Evolutionary conservation across 2,888 invertebrate genomes (phyloP).

Genomic region (Cheilosia variabilis): DNA sequence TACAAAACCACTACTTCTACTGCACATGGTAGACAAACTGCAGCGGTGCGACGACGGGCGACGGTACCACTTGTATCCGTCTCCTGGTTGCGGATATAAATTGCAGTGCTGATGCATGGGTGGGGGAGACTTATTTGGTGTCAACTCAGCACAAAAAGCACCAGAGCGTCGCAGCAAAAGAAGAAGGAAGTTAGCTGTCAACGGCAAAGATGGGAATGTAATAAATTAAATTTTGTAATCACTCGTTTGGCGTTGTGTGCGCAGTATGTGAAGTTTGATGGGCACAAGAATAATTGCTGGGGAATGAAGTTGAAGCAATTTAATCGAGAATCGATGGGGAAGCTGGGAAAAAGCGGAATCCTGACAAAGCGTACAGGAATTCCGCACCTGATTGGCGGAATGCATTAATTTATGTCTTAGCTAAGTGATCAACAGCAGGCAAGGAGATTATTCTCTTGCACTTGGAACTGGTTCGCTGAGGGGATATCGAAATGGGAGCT

Average conservation of each 20-base stretch:
- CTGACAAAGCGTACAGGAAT: neutral
- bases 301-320: constrained; percentile 42
- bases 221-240: constrained; percentile 72
- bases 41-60: constrained; percentile 17
- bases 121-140: neutral
- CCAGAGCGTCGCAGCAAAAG: constrained; percentile 13
- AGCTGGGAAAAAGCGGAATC: constrained; percentile 4
- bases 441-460: neutral
- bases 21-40: constrained; percentile 47
- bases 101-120: neutral
- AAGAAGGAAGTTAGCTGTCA: constrained; percentile 65
- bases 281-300: constrained; percentile 50
- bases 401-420: constrained; percentile 12
- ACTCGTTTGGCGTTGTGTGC: constrained; percentile 54
- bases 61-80: constrained; percentile 39
- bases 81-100: constrained; percentile 20
- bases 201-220: constrained; percentile 69
- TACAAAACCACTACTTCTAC: constrained; percentile 55
- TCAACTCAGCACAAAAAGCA: constrained; percentile 17
- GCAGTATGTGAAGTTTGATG: constrained; percentile 58
- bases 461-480: neutral
- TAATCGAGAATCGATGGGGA: constrained; percentile 44
- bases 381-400: constrained; percentile 17
- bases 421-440: neutral
- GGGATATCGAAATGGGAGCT: neutral